Evolutionary conservation across 2,797 vertebrate genomes (phyloP).

Genomic region (Sebastes steindachneri): DNA sequence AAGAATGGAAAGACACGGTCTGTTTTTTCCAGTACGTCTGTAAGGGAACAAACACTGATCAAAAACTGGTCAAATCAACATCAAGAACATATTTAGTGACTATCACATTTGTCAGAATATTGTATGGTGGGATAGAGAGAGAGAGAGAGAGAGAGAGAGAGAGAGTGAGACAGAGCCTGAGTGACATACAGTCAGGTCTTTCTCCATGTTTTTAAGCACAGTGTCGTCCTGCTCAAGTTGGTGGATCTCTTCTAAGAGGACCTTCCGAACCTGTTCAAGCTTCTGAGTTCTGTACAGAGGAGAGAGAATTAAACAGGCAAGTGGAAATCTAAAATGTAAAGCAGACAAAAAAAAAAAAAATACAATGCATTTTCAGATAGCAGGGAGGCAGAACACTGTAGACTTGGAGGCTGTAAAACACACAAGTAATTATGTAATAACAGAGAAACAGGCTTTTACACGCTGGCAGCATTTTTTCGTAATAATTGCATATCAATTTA

Average conservation of each 20-base stretch:
- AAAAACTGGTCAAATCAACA: conserved; percentile 3
- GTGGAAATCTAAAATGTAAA: not conserved
- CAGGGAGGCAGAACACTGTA: not conserved
- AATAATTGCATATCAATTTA: too few relatives aligned
- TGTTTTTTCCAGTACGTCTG: conserved; percentile 89
- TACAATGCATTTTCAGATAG: not conserved
- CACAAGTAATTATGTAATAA: not conserved
- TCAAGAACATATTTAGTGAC: not conserved
- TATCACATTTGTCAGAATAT: not conserved
- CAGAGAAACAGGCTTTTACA: not conserved
- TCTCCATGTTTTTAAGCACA: conserved; percentile 88
- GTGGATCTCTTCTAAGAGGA: conserved; percentile 86
- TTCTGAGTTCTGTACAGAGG: conserved; percentile 82
- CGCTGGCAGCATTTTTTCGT: too few relatives aligned
- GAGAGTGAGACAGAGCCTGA: not conserved
- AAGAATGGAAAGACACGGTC: conserved; percentile 77
- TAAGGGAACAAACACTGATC: conserved; percentile 31
- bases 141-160: not conserved
- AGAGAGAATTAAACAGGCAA: not conserved
- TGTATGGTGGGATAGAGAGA: not conserved
- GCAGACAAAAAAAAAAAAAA: not conserved
- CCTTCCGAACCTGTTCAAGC: conserved; percentile 83
- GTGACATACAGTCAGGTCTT: conserved; percentile 86
- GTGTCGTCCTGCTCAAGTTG: conserved; percentile 88
- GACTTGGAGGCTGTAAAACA: not conserved